A percentile compares a stretch with the other conserved stretches of the same genome.
Conservation (phyloP, 1,140 invertebrate species). For the Anoplophora glabripennis region DNA sequence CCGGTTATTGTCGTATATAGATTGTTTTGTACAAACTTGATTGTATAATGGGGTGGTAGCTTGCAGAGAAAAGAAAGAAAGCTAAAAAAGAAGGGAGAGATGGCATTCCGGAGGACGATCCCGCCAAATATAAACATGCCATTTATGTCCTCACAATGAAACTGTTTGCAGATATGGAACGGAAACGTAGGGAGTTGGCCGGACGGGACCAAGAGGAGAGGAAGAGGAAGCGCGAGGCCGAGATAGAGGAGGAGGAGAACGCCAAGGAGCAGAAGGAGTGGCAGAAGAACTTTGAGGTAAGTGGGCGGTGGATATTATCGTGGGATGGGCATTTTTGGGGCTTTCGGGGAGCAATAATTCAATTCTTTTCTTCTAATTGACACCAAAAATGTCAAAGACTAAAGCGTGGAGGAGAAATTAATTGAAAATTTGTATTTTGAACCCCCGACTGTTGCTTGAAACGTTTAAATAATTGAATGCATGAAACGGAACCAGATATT, state of each 20-base stretch:
- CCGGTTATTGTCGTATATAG: neutral
- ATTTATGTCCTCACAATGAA: slow-evolving; percentile 98
- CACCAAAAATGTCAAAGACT: too few relatives aligned
- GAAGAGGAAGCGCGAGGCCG: slow-evolving; percentile 91
- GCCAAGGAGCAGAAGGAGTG: slow-evolving; percentile 88
- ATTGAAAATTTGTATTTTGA: too few relatives aligned
- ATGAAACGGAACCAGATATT: too few relatives aligned
- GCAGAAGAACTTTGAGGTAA: slow-evolving; percentile 96
- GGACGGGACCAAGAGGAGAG: slow-evolving; percentile 89
- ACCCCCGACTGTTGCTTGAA: too few relatives aligned
- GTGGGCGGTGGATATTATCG: too few relatives aligned
- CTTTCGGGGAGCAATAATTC: too few relatives aligned
- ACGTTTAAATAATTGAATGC: too few relatives aligned
- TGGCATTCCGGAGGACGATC: slow-evolving; percentile 92
- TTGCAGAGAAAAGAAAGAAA: slow-evolving; percentile 93
- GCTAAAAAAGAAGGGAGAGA: slow-evolving; percentile 88
- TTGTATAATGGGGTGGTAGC: slow-evolving; percentile 55
- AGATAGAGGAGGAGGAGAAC: slow-evolving; percentile 89
- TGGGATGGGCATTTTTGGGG: too few relatives aligned
- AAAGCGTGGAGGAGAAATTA: too few relatives aligned
- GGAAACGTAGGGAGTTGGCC: slow-evolving; percentile 80
- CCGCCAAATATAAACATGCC: slow-evolving; percentile 87
- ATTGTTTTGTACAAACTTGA: neutral
- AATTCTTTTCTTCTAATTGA: too few relatives aligned
- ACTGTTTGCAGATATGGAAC: slow-evolving; percentile 95